Conservation (phyloP, 2,113 vertebrate species). For the Rhinolophus sinicus region DNA sequence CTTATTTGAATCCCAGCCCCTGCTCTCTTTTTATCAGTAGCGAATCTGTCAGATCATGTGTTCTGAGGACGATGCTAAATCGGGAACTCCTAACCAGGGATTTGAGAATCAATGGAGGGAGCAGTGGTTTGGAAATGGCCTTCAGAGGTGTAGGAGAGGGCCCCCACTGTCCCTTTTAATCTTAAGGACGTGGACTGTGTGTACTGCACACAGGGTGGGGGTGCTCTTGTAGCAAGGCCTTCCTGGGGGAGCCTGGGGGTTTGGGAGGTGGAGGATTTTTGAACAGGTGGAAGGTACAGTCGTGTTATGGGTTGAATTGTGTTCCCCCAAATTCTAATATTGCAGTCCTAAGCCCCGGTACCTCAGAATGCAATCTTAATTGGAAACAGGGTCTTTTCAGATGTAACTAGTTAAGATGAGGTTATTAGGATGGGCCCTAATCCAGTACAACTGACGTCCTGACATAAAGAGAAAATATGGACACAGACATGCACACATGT, state of each 20-base stretch:
- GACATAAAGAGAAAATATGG: neutral
- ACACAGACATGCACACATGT: neutral
- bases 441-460: neutral
- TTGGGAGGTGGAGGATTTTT: neutral
- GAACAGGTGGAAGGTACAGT: neutral
- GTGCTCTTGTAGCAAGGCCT: neutral
- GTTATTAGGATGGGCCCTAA: neutral
- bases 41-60: neutral
- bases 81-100: neutral
- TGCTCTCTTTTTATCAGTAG: neutral
- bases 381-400: neutral
- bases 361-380: neutral
- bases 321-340: neutral
- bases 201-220: fast-evolving
- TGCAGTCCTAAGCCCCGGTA: neutral
- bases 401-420: neutral
- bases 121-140: neutral
- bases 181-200: neutral
- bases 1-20: neutral
- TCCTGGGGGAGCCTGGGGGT: neutral
- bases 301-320: neutral
- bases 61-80: neutral
- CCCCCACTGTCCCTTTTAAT: fast-evolving
- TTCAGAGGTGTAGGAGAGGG: neutral
- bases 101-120: neutral